Percentiles rank a stretch among this genome's conserved stretches.
Evolutionary conservation across 2,888 invertebrate species (phyloP).

Genomic region (Cryptocephalus primarius): DNA sequence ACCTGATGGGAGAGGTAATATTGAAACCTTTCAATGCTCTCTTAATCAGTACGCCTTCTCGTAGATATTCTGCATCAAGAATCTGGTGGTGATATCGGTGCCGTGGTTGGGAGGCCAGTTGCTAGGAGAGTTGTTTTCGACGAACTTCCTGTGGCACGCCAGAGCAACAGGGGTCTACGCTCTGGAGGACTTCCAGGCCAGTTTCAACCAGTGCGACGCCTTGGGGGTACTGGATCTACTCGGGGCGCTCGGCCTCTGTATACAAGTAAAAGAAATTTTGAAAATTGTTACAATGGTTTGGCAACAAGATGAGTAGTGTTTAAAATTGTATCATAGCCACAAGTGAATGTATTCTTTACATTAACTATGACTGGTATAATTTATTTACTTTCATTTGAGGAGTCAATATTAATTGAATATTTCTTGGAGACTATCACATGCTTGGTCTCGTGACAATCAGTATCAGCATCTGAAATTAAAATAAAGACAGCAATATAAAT

Average conservation of each 20-base stretch:
- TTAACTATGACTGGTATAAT: too few relatives aligned
- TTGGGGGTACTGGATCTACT: slow-evolving; percentile 54
- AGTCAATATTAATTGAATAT: too few relatives aligned
- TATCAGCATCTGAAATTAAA: too few relatives aligned
- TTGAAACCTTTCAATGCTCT: background rate
- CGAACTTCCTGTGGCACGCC: slow-evolving; percentile 41
- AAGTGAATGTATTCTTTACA: too few relatives aligned
- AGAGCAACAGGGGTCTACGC: slow-evolving; percentile 60
- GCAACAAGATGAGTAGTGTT: too few relatives aligned
- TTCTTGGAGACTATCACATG: too few relatives aligned
- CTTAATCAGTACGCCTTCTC: background rate
- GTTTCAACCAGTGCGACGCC: slow-evolving; percentile 60
- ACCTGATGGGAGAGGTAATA: slow-evolving; percentile 51
- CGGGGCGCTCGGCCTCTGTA: slow-evolving; percentile 59
- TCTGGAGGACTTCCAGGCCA: slow-evolving; percentile 59
- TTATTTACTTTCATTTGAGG: too few relatives aligned
- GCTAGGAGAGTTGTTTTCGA: slow-evolving; percentile 53
- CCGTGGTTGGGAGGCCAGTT: slow-evolving; percentile 58
- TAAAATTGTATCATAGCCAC: too few relatives aligned
- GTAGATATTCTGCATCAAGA: slow-evolving; percentile 36
- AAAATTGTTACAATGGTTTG: too few relatives aligned
- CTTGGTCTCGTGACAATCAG: too few relatives aligned
- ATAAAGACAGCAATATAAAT: too few relatives aligned
- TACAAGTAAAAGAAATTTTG: slow-evolving; percentile 36
- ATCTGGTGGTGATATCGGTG: slow-evolving; percentile 54